Conservation (phyloP, 1,140 invertebrate species). For the Berghia stephanieae region DNA sequence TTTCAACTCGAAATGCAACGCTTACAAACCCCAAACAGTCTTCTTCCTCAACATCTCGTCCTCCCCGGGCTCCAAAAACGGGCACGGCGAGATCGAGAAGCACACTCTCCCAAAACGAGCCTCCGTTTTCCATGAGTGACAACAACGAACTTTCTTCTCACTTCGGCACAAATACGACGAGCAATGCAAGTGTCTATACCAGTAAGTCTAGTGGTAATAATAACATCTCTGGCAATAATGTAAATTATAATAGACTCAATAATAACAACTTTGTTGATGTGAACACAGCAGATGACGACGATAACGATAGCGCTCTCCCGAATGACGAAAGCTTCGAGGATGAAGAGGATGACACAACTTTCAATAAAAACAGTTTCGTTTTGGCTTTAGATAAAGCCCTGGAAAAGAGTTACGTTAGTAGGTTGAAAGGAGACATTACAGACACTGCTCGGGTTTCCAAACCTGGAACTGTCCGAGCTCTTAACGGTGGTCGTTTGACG, state of each 20-base stretch:
- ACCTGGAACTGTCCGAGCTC: conserved; percentile 14
- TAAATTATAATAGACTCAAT: neutral
- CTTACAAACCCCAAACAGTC: too few species aligned
- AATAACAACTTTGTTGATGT: neutral
- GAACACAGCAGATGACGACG: neutral
- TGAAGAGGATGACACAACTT: neutral
- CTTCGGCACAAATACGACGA: neutral
- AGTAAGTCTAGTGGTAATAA: neutral
- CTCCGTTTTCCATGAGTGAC: neutral
- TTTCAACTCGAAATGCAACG: neutral
- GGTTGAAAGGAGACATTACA: conserved; percentile 26
- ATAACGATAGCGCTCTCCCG: neutral
- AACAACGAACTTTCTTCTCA: neutral
- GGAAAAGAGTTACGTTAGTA: conserved; percentile 9
- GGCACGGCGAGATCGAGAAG: conserved; percentile 23
- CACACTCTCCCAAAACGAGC: conserved; percentile 4
- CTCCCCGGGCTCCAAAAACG: neutral
- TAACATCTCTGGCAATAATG: neutral
- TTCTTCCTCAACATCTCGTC: neutral
- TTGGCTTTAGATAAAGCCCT: conserved; percentile 19
- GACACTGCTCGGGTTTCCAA: neutral
- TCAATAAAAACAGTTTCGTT: conserved; percentile 17
- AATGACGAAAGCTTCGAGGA: too few species aligned
- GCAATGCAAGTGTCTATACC: neutral
- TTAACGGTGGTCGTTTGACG: conserved; percentile 21